Percentiles rank a stretch among this genome's conserved stretches.
Evolutionary conservation across 1,140 invertebrate species (phyloP).

Genomic region (Danaus melanippus): DNA sequence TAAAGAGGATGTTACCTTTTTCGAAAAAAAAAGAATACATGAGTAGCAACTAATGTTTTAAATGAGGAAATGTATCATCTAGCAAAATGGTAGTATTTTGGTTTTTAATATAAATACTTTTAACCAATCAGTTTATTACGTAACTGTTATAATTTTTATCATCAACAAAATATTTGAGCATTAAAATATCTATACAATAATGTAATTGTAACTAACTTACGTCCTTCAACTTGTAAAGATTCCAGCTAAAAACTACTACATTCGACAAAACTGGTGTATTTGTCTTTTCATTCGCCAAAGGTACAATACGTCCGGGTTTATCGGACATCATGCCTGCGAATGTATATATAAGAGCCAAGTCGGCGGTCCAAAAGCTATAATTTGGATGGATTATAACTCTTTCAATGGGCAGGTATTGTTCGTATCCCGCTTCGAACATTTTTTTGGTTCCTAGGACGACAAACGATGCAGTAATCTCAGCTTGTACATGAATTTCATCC

Average conservation of each 20-base stretch:
- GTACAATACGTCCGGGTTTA: conserved; percentile 39
- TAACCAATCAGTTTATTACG: too few relatives aligned
- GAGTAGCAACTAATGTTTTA: too few relatives aligned
- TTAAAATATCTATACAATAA: too few relatives aligned
- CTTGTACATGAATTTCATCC: conserved; percentile 11
- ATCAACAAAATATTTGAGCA: too few relatives aligned
- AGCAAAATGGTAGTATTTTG: too few relatives aligned
- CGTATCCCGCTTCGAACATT: conserved; percentile 29
- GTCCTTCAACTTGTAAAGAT: conserved; percentile 26
- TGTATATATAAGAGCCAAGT: conserved; percentile 39
- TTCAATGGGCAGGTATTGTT: conserved; percentile 49
- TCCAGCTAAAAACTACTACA: conserved; percentile 47
- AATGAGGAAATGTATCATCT: too few relatives aligned
- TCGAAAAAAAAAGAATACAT: too few relatives aligned
- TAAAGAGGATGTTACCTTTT: too few relatives aligned
- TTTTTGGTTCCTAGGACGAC: conserved; percentile 46
- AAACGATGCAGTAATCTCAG: conserved; percentile 43
- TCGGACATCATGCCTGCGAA: conserved; percentile 47
- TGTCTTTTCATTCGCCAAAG: conserved; percentile 28
- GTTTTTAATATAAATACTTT: too few relatives aligned
- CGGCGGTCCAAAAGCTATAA: conserved; percentile 32
- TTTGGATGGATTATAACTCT: conserved; percentile 37
- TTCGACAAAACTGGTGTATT: conserved; percentile 30
- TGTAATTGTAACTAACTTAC: conserved; percentile 15
- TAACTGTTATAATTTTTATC: too few relatives aligned